phyloP scores from a whole-genome alignment of 2,797 vertebrate species.

The Paramormyrops hopkinsi region DNA sequence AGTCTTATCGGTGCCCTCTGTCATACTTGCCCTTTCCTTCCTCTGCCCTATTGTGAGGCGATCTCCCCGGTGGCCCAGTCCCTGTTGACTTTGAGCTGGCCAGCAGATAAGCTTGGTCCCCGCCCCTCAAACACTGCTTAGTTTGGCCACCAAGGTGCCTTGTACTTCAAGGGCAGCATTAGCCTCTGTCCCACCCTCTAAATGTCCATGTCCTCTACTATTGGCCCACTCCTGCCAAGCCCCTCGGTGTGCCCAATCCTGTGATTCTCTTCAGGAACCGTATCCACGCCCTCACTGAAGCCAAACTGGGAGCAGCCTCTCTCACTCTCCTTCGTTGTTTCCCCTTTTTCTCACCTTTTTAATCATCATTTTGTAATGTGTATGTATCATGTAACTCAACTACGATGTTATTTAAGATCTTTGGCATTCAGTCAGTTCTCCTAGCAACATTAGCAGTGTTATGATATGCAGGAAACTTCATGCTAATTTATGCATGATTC shows the following conservation, averaged over 20 bases:
- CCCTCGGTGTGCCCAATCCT: not conserved
- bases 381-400: not conserved
- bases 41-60: constrained; percentile 29
- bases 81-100: constrained; percentile 38
- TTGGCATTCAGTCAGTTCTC: not conserved
- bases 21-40: constrained; percentile 25
- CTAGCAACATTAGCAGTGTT: not conserved
- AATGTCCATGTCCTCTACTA: not conserved
- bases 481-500: not conserved
- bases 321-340: not conserved
- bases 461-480: not conserved
- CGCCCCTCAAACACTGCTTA: constrained; percentile 25
- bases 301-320: not conserved
- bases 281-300: not conserved
- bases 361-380: not conserved
- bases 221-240: not conserved
- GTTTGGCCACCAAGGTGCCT: not conserved
- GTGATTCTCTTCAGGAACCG: not conserved
- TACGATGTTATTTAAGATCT: not conserved
- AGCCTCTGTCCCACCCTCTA: not conserved
- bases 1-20: constrained; percentile 33
- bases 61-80: constrained; percentile 36
- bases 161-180: not conserved
- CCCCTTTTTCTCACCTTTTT: not conserved
- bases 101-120: constrained; percentile 38